Conservation (phyloP, 2,113 vertebrate species). For the Eleginops maclovinus region DNA sequence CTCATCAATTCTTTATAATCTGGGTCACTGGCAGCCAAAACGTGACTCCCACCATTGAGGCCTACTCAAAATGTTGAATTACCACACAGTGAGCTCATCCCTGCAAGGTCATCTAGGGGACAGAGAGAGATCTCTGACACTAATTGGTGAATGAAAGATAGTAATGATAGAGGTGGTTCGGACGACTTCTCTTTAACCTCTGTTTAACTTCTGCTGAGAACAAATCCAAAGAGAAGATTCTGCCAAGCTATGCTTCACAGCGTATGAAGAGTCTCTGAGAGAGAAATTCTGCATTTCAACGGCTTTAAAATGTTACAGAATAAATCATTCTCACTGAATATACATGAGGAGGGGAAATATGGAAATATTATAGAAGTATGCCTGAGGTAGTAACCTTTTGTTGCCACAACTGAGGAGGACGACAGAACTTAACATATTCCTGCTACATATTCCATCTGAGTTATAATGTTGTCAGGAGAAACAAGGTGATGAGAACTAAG, state of each 20-base stretch:
- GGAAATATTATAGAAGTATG: constrained; percentile 72
- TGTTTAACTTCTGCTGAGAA: constrained; percentile 48
- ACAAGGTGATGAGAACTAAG: constrained; percentile 53
- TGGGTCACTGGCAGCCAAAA: constrained; percentile 57
- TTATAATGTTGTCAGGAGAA: constrained; percentile 64
- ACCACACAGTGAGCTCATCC: constrained; percentile 69
- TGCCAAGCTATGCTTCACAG: constrained; percentile 31
- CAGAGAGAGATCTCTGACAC: constrained; percentile 59
- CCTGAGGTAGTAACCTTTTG: constrained; percentile 81
- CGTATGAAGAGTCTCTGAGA: constrained; percentile 13
- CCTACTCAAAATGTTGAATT: constrained; percentile 76
- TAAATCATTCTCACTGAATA: constrained; percentile 77
- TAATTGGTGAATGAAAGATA: constrained; percentile 76
- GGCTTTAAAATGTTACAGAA: constrained; percentile 61
- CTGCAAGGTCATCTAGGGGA: constrained; percentile 68
- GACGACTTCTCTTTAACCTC: constrained; percentile 74
- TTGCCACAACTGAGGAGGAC: constrained; percentile 73
- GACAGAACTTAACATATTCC: constrained; percentile 69
- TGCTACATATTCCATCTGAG: constrained; percentile 62
- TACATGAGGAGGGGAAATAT: constrained; percentile 73
- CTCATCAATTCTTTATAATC: constrained; percentile 80
- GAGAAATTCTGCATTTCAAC: constrained; percentile 46
- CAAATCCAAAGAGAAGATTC: constrained; percentile 42
- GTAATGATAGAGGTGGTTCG: constrained; percentile 65
- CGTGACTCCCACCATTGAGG: constrained; percentile 54